Evolutionary conservation across 2,888 invertebrate species (phyloP), one percentile per base, ranked within the genome.

Genomic region (Caenorhabditis auriculariae): DNA sequence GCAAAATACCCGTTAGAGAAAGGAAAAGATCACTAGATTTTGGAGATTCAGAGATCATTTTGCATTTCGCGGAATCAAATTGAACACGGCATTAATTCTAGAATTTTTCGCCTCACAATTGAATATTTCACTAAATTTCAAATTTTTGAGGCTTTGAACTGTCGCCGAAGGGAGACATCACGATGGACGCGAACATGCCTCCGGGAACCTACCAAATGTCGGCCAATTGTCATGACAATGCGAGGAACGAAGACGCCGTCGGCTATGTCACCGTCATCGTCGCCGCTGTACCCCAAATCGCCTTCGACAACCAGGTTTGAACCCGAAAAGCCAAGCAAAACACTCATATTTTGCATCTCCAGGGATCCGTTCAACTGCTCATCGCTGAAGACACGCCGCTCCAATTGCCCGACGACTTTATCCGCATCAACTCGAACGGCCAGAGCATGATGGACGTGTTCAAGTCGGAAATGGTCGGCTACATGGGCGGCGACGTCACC

Each of bases 211-310:
- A 92, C 80, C 81, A 72, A 12, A 64, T 80, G 59, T 62, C 68
- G 2, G 76, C 74, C 0, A 64, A 68, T 51, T 76, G 75, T 41
- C 65, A 66, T 42, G 80, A 80, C 84, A 87, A 91, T 49, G 92
- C 92, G 82, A 91, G 93, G 82, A 93, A 93, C 0, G 93, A 93
- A 83, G 91, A 93, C 83, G 92, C 95, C 0, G 90, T 90, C 0
- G 94, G 94, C n/a, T 93, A 94, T 82, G 94, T 98, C 0, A 91
- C 91, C 0, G 92, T 96, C 0, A 90, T 89, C 7, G 91, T 98
- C 0, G 89, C 91, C 81, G 91, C 91, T 82, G 93, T 98, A 77
- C 90, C 93, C 0, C 91, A 94, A 78, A 93, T 94, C 76, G 94
- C 95, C 19, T 91, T 96, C 19, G 86, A 91, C 46, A 95, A 94